These are phyloP conservation scores for Leptinotarsa lineolata DNA, from an alignment of 1,140 invertebrate genomes.

Conservation along the genomic window DNA sequence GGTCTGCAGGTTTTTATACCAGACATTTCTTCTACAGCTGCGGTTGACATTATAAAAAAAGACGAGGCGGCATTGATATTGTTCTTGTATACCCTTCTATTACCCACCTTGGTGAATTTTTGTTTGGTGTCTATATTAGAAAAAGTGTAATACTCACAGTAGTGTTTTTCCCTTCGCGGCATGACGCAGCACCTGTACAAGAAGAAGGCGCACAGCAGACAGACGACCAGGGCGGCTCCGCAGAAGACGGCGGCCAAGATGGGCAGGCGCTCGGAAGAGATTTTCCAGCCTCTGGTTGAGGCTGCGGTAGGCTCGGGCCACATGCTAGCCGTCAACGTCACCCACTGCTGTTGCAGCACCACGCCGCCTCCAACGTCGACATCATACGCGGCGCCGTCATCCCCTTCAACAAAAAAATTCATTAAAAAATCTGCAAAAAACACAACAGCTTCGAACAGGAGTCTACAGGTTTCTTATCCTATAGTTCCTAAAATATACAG, in stretches of 20 bases:
- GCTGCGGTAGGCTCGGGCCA: conserved; percentile 52
- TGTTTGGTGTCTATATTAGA: too few species aligned
- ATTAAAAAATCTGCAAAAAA: not conserved
- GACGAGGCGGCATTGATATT: too few species aligned
- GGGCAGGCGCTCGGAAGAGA: conserved; percentile 58
- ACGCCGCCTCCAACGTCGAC: conserved; percentile 35
- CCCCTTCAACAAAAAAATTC: conserved; percentile 10
- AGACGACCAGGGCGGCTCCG: conserved; percentile 59
- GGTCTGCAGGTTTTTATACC: too few species aligned
- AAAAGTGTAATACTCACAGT: conserved; percentile 55
- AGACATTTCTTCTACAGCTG: too few species aligned
- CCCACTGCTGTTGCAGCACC: conserved; percentile 58
- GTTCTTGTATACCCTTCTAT: too few species aligned
- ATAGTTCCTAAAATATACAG: too few species aligned
- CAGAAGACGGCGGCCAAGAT: conserved; percentile 60
- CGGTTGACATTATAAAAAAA: too few species aligned
- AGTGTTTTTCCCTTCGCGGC: conserved; percentile 59
- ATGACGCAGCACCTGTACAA: conserved; percentile 61
- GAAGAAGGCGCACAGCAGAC: conserved; percentile 57
- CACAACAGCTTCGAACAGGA: too few species aligned
- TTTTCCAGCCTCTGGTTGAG: conserved; percentile 54
- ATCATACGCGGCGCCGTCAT: not conserved
- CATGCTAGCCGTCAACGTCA: conserved; percentile 61
- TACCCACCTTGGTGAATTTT: too few species aligned
- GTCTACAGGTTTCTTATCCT: too few species aligned